phyloP scores from a whole-genome alignment of 2,113 vertebrate genomes.

The Anarrhichthys ocellatus region DNA sequence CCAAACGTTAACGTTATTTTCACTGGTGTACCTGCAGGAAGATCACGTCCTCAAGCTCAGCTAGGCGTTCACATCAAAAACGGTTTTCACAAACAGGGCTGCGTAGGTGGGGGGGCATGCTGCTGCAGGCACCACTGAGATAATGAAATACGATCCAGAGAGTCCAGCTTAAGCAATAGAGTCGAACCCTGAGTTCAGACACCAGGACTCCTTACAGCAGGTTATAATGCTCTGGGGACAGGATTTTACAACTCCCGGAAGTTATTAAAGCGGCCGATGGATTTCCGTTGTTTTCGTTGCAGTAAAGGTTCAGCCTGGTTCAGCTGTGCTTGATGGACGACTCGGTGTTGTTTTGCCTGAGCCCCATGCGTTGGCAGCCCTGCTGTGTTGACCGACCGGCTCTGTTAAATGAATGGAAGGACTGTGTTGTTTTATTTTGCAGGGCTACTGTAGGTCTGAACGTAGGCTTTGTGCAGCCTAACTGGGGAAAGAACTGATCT shows the following conservation, averaged over 20 bases:
- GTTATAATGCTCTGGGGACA: no score
- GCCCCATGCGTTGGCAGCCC: not conserved
- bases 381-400: not conserved
- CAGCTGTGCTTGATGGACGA: not conserved
- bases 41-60: not conserved
- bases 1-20: not conserved
- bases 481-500: not conserved
- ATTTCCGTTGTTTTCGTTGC: not conserved
- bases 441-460: not conserved
- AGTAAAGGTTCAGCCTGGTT: not conserved
- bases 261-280: no score
- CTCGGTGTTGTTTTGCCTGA: not conserved
- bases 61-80: not conserved
- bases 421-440: not conserved
- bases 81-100: not conserved
- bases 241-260: not conserved
- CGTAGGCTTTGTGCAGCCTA: not conserved
- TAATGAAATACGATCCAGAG: slow-evolving; percentile 1
- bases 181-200: not conserved
- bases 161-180: not conserved
- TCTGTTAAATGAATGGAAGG: slow-evolving; percentile 1
- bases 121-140: not conserved
- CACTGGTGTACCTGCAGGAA: not conserved
- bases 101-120: not conserved
- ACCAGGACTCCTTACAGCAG: not conserved